A percentile compares a stretch with the other conserved stretches of the same genome.
These are phyloP conservation scores for Gandaritis pyraliata DNA, from an alignment of 2,888 invertebrate species.

Conservation along the genomic window DNA sequence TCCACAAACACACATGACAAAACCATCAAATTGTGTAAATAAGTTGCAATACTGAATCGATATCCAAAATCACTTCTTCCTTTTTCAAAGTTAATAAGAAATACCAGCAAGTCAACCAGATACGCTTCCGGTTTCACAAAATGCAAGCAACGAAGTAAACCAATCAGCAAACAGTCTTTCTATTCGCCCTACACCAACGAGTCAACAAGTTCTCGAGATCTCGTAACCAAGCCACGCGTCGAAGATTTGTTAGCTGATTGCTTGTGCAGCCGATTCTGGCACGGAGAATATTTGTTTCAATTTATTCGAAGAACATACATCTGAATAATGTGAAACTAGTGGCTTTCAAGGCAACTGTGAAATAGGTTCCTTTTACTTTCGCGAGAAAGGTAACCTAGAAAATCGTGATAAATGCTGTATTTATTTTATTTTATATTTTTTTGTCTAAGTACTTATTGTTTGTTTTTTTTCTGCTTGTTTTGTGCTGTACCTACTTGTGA, in stretches of 20 bases:
- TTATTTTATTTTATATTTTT: no score
- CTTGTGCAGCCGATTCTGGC: slow-evolving; percentile 15
- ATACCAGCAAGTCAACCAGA: background rate
- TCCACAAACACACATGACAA: no score
- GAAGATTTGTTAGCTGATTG: slow-evolving; percentile 28
- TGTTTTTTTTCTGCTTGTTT: no score
- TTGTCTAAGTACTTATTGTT: no score
- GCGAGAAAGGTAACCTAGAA: no score
- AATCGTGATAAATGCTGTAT: background rate
- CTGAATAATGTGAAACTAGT: background rate
- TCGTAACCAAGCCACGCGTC: slow-evolving; percentile 21
- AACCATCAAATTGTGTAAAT: no score
- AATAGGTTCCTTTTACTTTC: no score
- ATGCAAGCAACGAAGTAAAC: slow-evolving; percentile 11
- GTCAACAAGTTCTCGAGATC: slow-evolving; percentile 27
- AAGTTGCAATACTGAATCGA: no score
- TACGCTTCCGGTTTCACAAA: background rate
- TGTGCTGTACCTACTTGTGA: no score
- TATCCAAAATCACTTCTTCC: no score
- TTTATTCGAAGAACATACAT: background rate
- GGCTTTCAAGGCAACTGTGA: no score
- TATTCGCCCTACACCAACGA: slow-evolving; percentile 14
- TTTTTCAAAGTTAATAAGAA: no score
- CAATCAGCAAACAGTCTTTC: slow-evolving; percentile 19
- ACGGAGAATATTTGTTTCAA: slow-evolving; percentile 17